These are phyloP conservation scores for Drosophila cyrtoloma DNA, from an alignment of 2,888 invertebrate species.

Conservation along the genomic window DNA sequence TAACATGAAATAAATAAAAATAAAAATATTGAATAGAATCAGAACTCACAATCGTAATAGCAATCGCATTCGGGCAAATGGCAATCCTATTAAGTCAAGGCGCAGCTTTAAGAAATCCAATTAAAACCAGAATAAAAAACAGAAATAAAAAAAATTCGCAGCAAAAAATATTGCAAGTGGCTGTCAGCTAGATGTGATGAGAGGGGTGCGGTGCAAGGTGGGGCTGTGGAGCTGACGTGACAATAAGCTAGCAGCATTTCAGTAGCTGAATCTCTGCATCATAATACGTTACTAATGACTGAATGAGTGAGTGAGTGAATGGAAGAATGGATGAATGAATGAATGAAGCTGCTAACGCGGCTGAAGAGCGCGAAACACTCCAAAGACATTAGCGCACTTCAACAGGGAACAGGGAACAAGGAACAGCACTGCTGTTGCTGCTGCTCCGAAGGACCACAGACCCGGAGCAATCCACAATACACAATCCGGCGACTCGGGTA, in stretches of 20 bases:
- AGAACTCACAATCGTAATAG: slow-evolving; percentile 30
- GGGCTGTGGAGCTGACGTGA: slow-evolving; percentile 36
- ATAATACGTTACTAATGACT: slow-evolving; percentile 69
- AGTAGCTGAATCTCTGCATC: slow-evolving; percentile 66
- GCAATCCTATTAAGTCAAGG: slow-evolving; percentile 73
- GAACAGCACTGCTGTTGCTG: not conserved
- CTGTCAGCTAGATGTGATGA: slow-evolving; percentile 4
- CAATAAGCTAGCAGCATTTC: slow-evolving; percentile 52
- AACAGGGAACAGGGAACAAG: slow-evolving; percentile 17
- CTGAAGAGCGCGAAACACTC: slow-evolving; percentile 81
- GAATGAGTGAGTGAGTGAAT: slow-evolving; percentile 33
- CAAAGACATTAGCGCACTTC: slow-evolving; percentile 83
- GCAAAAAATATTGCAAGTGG: slow-evolving; percentile 29
- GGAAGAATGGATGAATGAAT: slow-evolving; percentile 18
- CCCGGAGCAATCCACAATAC: slow-evolving; percentile 11
- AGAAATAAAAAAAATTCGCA: slow-evolving; percentile 7
- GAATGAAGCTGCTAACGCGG: slow-evolving; percentile 35
- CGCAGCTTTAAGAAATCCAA: slow-evolving; percentile 79
- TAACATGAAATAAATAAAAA: not conserved
- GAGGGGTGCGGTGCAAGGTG: not conserved
- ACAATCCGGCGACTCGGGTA: slow-evolving; percentile 8
- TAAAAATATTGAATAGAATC: not conserved
- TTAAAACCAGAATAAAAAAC: slow-evolving; percentile 51
- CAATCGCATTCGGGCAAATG: slow-evolving; percentile 65
- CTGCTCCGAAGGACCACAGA: not conserved